Percentiles rank a stretch among this genome's conserved stretches.
These are phyloP conservation scores for Cephus runcator DNA, from an alignment of 2,888 invertebrate species.

Conservation along the genomic window DNA sequence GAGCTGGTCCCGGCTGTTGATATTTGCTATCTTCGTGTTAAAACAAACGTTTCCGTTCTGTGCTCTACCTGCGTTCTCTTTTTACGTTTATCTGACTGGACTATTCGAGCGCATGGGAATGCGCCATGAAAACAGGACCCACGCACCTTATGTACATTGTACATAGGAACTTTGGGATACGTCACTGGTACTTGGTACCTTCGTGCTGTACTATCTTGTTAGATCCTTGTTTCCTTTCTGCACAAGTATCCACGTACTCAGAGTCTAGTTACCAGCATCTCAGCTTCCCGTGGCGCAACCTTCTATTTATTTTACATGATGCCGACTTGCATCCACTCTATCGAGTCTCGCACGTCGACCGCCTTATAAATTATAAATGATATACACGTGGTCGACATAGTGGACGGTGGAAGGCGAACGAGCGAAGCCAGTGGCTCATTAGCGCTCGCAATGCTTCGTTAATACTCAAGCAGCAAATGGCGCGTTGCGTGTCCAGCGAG, in stretches of 20 bases:
- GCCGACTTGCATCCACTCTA: background rate
- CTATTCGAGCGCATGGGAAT: background rate
- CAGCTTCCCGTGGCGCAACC: background rate
- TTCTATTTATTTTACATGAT: background rate
- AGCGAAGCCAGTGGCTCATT: background rate
- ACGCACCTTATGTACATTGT: background rate
- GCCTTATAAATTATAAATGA: background rate
- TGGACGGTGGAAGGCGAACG: background rate
- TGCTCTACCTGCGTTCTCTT: background rate
- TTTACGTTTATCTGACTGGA: background rate
- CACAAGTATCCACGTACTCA: background rate
- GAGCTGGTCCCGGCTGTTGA: background rate
- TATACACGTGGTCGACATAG: background rate
- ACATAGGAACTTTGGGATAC: background rate
- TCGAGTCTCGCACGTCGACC: background rate
- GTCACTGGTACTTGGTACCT: background rate
- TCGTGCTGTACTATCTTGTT: background rate
- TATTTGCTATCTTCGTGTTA: constrained; percentile 9
- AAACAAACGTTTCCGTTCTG: constrained; percentile 17
- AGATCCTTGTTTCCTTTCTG: background rate
- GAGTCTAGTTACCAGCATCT: background rate
- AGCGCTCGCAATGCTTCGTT: background rate
- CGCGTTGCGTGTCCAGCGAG: background rate
- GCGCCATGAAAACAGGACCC: background rate
- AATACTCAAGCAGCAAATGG: background rate